Base-by-base conservation (phyloP, 2,113 vertebrate species). In the Mesembrinibis cayennensis region DNA sequence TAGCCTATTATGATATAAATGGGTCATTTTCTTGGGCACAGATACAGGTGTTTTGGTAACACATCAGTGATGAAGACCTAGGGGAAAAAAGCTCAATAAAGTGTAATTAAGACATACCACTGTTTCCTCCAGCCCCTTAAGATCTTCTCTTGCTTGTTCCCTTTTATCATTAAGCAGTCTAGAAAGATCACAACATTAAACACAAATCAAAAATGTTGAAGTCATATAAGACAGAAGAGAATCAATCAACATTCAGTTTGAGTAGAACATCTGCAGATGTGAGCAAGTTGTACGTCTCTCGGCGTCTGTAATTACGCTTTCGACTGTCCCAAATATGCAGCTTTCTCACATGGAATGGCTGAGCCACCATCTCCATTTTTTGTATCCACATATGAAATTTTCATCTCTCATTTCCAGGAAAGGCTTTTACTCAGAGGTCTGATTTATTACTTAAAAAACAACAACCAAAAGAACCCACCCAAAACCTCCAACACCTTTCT, bases 111-210 rank as follows among this genome's bases (percentile, higher is more conserved):
- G 47, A 97, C 98, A 44, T 98, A 99, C 99, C 99, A 99, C 99
- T 12, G 99, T 99, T 95, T 99, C 99, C 93, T 99, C 99, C 79
- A 99, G 97, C 30, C 99, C 99, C 93, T 99, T 99, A 50, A 99
- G 98, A 94, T 99, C 99, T 96, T 99, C 99, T 94, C 99, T 99
- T 91, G 99, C 99, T 97, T 99, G 99, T 67, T 99, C 99, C 55
- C 98, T 98, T 97, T 99, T 99, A 93, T 99, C 99, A 93, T 99
- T 99, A 76, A 99, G 98, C 87, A 99, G 94, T 92, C 99, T 99
- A 87, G 45, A 96, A 94, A 95, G 72, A 95, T 36, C 49, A 85
- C n/a, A 71, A 49, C 34, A 76, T 67, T 45, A 94, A 56, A 42
- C 38, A 92, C 18, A 45, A 76, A 79, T 79, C 17, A 95, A 10